Conservation (phyloP, 2,888 invertebrate genomes). For the Rhagonycha fulva region DNA sequence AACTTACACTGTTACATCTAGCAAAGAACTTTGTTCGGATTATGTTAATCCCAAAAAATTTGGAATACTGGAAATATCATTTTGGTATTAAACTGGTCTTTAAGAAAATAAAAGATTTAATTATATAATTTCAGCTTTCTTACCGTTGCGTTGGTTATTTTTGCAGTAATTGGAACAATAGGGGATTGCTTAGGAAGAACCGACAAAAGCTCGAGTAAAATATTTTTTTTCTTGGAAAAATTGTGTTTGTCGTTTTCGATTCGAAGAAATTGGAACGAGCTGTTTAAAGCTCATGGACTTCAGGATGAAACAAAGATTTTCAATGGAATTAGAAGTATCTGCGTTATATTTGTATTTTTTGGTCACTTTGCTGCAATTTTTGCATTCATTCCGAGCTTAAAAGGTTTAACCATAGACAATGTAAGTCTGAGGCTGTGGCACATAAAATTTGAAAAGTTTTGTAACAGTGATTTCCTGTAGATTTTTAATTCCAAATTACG, state of each 20-base stretch:
- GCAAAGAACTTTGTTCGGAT: neutral
- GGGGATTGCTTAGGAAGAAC: neutral
- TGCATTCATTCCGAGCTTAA: neutral
- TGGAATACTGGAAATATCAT: neutral
- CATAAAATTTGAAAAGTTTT: no score
- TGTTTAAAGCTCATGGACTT: neutral
- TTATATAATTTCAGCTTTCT: neutral
- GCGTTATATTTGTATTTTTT: neutral
- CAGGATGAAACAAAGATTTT: neutral
- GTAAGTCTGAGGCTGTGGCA: neutral
- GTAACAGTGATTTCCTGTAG: no score
- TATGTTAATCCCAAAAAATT: neutral
- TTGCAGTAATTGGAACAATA: neutral
- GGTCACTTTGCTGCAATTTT: neutral
- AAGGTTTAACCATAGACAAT: neutral
- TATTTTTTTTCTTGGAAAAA: neutral
- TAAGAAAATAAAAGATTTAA: neutral
- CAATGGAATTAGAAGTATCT: neutral
- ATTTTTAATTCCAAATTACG: no score
- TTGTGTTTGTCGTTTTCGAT: neutral
- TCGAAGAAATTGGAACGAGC: neutral
- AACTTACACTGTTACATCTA: no score
- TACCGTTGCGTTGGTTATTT: neutral
- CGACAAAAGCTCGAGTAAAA: neutral
- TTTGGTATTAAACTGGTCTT: neutral